These are phyloP conservation scores for Pampusana beccarii DNA, from an alignment of 2,113 vertebrate species.

Conservation along the genomic window DNA sequence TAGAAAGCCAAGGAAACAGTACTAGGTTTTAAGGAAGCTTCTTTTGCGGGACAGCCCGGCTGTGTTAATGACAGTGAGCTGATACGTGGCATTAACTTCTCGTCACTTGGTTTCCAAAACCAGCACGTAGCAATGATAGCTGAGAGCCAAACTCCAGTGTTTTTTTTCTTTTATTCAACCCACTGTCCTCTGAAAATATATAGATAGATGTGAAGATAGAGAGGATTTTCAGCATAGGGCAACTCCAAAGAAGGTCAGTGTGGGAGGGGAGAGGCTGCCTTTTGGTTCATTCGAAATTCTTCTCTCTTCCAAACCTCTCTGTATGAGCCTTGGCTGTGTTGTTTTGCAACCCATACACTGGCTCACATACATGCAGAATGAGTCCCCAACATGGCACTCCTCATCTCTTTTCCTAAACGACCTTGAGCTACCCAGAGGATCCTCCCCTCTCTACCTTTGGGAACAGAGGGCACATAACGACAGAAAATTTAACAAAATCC, in stretches of 20 bases:
- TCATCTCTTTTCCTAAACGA: not conserved
- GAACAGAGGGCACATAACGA: not conserved
- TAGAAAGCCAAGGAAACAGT: not conserved
- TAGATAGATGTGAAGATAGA: not conserved
- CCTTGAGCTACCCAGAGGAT: not conserved
- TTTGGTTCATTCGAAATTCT: not conserved
- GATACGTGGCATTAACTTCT: not conserved
- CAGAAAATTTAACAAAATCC: not conserved
- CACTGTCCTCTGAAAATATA: not conserved
- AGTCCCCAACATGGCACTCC: not conserved
- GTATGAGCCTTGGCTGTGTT: not conserved
- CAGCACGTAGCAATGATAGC: not conserved
- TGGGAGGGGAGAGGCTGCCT: not conserved
- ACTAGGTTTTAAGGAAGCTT: not conserved
- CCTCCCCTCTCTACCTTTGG: not conserved
- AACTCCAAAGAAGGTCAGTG: not conserved
- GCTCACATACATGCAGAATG: not conserved
- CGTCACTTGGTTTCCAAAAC: not conserved
- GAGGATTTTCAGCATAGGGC: not conserved
- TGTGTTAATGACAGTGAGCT: not conserved
- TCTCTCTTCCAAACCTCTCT: not conserved
- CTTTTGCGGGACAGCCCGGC: not conserved
- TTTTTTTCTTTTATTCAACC: not conserved
- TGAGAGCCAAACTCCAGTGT: not conserved
- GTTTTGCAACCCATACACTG: rapidly evolving